Base-by-base conservation (phyloP, 2,797 vertebrate genomes). In the Petrocephalus sullivani region DNA sequence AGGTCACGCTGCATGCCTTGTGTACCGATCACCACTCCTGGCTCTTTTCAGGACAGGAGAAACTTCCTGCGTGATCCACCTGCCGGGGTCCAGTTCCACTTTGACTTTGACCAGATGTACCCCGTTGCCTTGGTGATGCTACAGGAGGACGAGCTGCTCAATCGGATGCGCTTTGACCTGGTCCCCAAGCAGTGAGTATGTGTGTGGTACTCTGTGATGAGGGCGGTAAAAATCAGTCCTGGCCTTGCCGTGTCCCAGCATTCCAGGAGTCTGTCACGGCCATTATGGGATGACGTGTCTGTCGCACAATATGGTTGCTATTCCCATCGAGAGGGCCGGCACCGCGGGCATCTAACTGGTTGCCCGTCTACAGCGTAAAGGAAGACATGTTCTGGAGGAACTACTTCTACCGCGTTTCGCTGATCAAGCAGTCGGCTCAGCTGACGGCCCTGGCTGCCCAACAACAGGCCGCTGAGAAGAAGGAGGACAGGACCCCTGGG, bases 11-110 rank as follows among this genome's bases (percentile, higher is more conserved):
- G 75, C 19, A 21, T 49, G 0, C 41, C 75, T 21, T 8, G 3
- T 8, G 8, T 81, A 49, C 41, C 16, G 41, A n/a, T 81, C 16
- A 46, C 23, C 8, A 8, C 14, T 2, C 37, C 64, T 88, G 0
- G 82, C 88, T 23, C 88, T 56, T 91, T 33, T 90, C 67, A 99
- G 98, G 98, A 99, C 94, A 98, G 96, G 93, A 96, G 98, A 90
- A 99, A 99, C 91, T 99, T 99, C 91, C 93, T 99, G 89, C 96
- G 98, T 0, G 98, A 99, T 90, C 98, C 98, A 33, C 98, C 98
- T 0, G 98, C 97, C 0, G 98, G 98, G 0, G 98, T 99, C 71
- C 98, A 99, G 92, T 99, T 98, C 95, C 95, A 97, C 92, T 99
- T 99, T 81, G 97, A 98, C 91, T 98, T 98, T 92, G 97, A 98